These are phyloP conservation scores for Ophiothrix spiculata DNA, from an alignment of 35 echinoderm and acorn worm species.

Conservation along the genomic window DNA sequence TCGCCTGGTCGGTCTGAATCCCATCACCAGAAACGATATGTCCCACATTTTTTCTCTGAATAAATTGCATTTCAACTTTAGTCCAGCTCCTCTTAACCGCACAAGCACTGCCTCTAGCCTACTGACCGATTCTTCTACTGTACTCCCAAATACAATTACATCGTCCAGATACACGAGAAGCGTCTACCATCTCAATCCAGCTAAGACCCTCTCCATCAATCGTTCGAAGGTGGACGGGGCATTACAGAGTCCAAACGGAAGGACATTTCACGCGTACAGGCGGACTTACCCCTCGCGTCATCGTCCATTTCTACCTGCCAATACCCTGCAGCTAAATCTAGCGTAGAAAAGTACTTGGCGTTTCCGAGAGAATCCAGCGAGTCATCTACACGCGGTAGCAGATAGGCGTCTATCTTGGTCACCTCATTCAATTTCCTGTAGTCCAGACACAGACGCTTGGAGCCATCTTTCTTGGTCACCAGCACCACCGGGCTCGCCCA, in stretches of 20 bases:
- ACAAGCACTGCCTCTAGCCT: slow-evolving; percentile 25
- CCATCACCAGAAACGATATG: too few species aligned
- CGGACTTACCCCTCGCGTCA: slow-evolving; percentile 44
- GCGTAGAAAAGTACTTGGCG: slow-evolving; percentile 32
- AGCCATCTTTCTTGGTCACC: slow-evolving; percentile 59
- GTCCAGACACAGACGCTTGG: slow-evolving; percentile 43
- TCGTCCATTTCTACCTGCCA: slow-evolving; percentile 45
- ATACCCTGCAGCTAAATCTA: slow-evolving; percentile 54
- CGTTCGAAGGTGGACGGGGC: slow-evolving; percentile 57
- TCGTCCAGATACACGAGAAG: slow-evolving; percentile 46
- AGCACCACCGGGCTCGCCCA: slow-evolving; percentile 44
- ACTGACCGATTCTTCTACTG: slow-evolving; percentile 3
- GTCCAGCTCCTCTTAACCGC: slow-evolving; percentile 12
- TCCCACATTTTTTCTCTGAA: too few species aligned
- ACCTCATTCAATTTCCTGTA: slow-evolving; percentile 37
- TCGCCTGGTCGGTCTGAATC: too few species aligned
- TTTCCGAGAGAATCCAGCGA: slow-evolving; percentile 31
- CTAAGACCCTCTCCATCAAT: slow-evolving; percentile 42
- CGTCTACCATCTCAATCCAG: slow-evolving; percentile 32
- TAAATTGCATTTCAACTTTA: slow-evolving; percentile 62
- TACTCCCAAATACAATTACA: slow-evolving; percentile 21
- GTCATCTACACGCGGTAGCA: slow-evolving; percentile 54
- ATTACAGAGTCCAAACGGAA: slow-evolving; percentile 54
- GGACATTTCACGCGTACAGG: slow-evolving; percentile 41
- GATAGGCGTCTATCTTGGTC: slow-evolving; percentile 45